These are phyloP conservation scores for Sylvilagus bachmani DNA, from an alignment of 2,113 vertebrate species.

Conservation along the genomic window DNA sequence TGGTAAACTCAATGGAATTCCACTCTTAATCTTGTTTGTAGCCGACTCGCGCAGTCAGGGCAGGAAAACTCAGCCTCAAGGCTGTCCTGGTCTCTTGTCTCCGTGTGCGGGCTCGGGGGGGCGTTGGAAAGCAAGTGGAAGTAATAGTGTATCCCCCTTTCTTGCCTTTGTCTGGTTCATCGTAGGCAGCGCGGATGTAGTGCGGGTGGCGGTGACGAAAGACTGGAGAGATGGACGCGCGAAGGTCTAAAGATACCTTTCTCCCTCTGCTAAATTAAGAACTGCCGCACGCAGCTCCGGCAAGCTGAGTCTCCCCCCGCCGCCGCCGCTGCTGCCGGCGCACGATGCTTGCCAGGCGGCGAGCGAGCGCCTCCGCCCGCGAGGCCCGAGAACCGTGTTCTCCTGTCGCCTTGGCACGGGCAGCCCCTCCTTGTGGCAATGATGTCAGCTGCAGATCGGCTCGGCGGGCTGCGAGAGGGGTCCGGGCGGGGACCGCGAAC, in stretches of 20 bases:
- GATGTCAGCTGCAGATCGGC: conserved; percentile 57
- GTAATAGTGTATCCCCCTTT: neutral
- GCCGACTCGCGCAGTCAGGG: neutral
- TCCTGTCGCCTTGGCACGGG: neutral
- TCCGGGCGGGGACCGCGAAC: fast-evolving
- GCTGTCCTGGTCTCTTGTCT: neutral
- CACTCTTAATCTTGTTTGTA: conserved; percentile 48
- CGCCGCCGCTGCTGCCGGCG: neutral
- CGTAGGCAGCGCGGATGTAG: neutral
- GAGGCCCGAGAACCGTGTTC: neutral
- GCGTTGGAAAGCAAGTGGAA: neutral
- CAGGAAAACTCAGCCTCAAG: neutral
- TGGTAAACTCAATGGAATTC: neutral
- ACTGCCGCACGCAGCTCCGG: neutral
- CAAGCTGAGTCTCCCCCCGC: neutral
- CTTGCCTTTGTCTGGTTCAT: conserved; percentile 67
- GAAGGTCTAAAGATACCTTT: conserved; percentile 49
- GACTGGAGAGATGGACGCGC: neutral
- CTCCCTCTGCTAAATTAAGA: conserved; percentile 65
- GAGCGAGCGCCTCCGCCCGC: neutral
- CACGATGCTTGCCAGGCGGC: neutral
- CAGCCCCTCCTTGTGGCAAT: conserved; percentile 60
- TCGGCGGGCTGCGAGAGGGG: fast-evolving
- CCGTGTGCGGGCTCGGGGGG: neutral
- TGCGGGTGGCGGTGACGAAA: conserved; percentile 5